phyloP scores from a whole-genome alignment of 2,888 invertebrate species.

The Drosophila infuscata region DNA sequence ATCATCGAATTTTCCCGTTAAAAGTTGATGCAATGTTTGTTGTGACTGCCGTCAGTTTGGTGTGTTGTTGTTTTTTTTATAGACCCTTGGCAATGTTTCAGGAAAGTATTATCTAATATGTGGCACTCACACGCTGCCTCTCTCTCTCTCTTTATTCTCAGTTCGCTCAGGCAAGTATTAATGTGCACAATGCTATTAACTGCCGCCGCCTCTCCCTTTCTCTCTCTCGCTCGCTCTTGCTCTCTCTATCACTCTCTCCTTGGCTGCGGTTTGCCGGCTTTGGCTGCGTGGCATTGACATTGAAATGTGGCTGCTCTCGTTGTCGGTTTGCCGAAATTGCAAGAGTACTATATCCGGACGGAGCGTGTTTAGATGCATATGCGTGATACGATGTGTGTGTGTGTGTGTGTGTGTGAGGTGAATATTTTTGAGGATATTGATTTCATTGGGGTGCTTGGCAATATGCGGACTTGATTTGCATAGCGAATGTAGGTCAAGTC shows the following conservation, averaged over 20 bases:
- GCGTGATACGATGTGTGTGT: background rate
- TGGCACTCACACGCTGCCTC: background rate
- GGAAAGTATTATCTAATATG: slow-evolving; percentile 55
- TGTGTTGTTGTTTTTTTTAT: slow-evolving; percentile 23
- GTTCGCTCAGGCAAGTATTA: background rate
- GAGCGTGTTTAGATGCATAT: slow-evolving; percentile 25
- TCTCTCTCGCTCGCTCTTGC: background rate
- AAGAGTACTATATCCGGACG: slow-evolving; percentile 17
- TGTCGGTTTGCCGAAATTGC: slow-evolving; percentile 50
- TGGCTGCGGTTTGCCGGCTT: slow-evolving; percentile 14
- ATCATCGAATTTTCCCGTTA: background rate
- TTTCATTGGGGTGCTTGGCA: slow-evolving; percentile 37
- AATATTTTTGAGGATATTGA: slow-evolving; percentile 41
- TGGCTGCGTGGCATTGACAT: slow-evolving; percentile 47
- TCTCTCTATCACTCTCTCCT: slow-evolving; percentile 1
- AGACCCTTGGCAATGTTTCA: slow-evolving; percentile 55
- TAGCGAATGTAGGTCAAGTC: slow-evolving; percentile 51
- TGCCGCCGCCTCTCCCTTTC: background rate
- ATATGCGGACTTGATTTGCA: slow-evolving; percentile 20
- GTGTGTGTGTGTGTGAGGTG: background rate
- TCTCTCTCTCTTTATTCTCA: slow-evolving; percentile 1
- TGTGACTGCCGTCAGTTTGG: slow-evolving; percentile 16
- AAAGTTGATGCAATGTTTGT: slow-evolving; percentile 38
- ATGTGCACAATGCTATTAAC: slow-evolving; percentile 13
- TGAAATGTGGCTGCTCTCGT: slow-evolving; percentile 31